Conservation (phyloP, 92 coral and sea anemone genomes). For the Siderastrea siderea region DNA sequence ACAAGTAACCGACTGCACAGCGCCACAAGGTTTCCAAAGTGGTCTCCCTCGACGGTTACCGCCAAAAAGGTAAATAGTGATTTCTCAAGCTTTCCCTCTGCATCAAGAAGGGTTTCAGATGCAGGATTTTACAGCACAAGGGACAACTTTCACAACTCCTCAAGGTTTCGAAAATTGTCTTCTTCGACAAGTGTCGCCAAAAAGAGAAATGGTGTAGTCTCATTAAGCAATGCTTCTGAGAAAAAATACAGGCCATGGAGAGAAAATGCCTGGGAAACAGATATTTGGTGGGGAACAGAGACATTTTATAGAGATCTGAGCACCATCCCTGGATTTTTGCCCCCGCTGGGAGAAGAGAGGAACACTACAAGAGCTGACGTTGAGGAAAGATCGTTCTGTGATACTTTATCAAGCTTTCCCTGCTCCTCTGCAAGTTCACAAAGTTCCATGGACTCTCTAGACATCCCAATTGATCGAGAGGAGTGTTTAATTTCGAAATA, state of each 20-base stretch:
- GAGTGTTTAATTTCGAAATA: not conserved
- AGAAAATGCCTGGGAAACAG: not conserved
- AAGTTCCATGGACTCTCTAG: not conserved
- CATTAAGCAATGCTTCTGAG: slow-evolving; percentile 2
- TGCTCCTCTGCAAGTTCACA: not conserved
- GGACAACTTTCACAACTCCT: not conserved
- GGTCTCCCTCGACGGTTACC: no score
- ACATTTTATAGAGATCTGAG: not conserved
- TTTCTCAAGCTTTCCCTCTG: no score
- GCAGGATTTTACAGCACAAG: not conserved
- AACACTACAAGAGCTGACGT: not conserved
- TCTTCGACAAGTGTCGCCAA: not conserved
- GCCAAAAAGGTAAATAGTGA: no score
- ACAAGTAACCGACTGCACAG: no score
- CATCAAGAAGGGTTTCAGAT: not conserved
- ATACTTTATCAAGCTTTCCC: slow-evolving; percentile 3
- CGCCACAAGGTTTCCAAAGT: no score
- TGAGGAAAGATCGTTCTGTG: slow-evolving; percentile 10
- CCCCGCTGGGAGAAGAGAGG: not conserved
- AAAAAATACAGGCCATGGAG: slow-evolving; percentile 17
- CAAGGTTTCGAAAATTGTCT: slow-evolving; percentile 14
- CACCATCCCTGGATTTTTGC: not conserved
- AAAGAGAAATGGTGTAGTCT: slow-evolving; percentile 6
- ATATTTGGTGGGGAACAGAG: not conserved
- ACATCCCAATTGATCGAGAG: not conserved